Evolutionary conservation across 2,113 vertebrate species (phyloP), one percentile per base, ranked within the genome.

Genomic region (Hippopotamus amphibius): DNA sequence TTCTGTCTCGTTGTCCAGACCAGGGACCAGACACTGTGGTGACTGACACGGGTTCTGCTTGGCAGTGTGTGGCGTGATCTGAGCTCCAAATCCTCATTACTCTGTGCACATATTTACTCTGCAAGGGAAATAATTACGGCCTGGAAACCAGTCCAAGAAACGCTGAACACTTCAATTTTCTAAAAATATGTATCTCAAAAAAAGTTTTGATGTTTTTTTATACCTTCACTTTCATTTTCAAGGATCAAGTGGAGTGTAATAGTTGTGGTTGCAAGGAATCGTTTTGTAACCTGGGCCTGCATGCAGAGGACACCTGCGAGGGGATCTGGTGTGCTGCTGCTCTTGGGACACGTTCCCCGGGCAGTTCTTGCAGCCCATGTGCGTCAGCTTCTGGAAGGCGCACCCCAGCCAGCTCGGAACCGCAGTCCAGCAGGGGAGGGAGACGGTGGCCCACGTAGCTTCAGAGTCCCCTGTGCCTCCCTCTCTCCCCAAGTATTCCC

Each of bases 161-260:
- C 17, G 30, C 90, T 84, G 95, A 97, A 94, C 94, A 90, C 83
- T 88, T 98, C 76, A 26, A 68, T 97, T 98, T 98, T 97, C 98
- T 90, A 98, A 98, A 98, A 97, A 97, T 96, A 96, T 19, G 6
- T 57, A 82, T 96, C 97, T 98, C 87, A 68, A 92, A 95, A 86
- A 97, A 72, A 53, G 91, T 84, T 97, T 92, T 91, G 82, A 86
- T 26, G 6, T 90, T 96, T 97, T 95, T 95, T 97, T 82, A 55
- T 48, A 74, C 85, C 57, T 95, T 85, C 59, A 22, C 92, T 96
- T 97, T 92, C 89, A 17, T 68, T 94, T 90, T 81, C 81, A 95
- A 98, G 86, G 86, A 95, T 88, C 95, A 90, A 92, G 93, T 84
- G 59, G 94, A 97, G 79, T 61, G 43, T 90, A 89, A 68, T 69